Percentiles rank a stretch among this genome's conserved stretches.
Evolutionary conservation across 2,113 vertebrate species (phyloP).

Genomic region (Notechis scutatus): DNA sequence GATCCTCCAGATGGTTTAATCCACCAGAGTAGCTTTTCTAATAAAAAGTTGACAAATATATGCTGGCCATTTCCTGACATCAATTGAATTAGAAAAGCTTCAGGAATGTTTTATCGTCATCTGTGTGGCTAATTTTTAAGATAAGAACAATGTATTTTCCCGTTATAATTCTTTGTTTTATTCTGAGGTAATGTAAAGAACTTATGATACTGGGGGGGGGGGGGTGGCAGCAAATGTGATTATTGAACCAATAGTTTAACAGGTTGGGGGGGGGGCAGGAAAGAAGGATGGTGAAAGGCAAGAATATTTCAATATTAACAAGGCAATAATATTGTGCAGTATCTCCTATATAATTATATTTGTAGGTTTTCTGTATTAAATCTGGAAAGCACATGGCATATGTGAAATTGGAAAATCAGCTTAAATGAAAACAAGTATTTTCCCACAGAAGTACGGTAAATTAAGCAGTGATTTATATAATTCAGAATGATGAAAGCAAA

Average conservation of each 20-base stretch:
- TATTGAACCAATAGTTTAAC: neutral
- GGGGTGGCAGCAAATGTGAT: neutral
- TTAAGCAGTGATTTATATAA: neutral
- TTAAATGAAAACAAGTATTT: neutral
- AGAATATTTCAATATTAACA: neutral
- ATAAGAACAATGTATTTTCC: neutral
- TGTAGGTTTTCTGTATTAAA: neutral
- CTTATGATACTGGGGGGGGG: neutral
- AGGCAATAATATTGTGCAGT: neutral
- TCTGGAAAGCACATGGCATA: neutral
- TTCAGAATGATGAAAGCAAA: neutral
- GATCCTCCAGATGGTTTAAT: neutral
- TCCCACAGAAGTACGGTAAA: neutral
- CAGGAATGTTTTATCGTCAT: neutral
- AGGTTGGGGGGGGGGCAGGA: neutral
- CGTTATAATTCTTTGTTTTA: neutral
- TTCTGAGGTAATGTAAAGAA: neutral
- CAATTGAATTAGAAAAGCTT: neutral
- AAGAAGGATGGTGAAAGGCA: neutral
- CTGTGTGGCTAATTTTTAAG: neutral
- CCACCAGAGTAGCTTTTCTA: neutral
- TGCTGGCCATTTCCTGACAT: neutral
- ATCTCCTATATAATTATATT: neutral
- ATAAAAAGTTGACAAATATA: neutral
- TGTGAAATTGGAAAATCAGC: neutral